Percentiles rank a stretch among this genome's conserved stretches.
These are phyloP conservation scores for Chrysolina americana DNA, from an alignment of 2,888 invertebrate genomes.

Conservation along the genomic window DNA sequence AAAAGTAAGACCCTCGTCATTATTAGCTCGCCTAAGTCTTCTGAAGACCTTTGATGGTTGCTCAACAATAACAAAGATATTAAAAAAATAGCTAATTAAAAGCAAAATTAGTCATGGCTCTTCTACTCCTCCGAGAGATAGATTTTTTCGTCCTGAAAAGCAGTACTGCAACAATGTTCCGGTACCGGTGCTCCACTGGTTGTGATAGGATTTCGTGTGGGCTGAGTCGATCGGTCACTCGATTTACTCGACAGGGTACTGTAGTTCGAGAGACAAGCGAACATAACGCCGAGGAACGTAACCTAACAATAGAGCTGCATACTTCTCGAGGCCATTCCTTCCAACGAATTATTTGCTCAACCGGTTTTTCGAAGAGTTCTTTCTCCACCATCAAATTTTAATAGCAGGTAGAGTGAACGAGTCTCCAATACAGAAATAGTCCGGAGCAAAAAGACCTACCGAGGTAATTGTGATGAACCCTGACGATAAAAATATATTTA, in stretches of 20 bases:
- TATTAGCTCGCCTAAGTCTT: no score
- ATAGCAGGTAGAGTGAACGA: conserved; percentile 43
- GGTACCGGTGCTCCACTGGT: no score
- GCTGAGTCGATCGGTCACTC: neutral
- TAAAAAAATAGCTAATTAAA: no score
- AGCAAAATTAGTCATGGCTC: no score
- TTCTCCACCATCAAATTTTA: conserved; percentile 50
- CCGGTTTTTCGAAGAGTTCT: conserved; percentile 48
- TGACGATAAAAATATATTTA: no score
- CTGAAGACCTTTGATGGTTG: no score
- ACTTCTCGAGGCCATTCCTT: conserved; percentile 31
- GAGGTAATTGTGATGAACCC: no score
- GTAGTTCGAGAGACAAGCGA: conserved; percentile 12
- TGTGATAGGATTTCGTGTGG: neutral
- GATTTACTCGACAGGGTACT: neutral
- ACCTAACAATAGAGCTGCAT: conserved; percentile 25
- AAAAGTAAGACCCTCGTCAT: no score
- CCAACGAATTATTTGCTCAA: conserved; percentile 37
- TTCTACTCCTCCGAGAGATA: no score
- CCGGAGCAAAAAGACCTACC: conserved; percentile 1
- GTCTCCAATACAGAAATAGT: conserved; percentile 15
- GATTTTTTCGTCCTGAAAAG: no score
- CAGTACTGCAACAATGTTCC: no score
- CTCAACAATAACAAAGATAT: no score
- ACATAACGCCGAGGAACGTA: conserved; percentile 13